Conservation (phyloP, 2,113 vertebrate genomes). For the Peromyscus polionotus region DNA sequence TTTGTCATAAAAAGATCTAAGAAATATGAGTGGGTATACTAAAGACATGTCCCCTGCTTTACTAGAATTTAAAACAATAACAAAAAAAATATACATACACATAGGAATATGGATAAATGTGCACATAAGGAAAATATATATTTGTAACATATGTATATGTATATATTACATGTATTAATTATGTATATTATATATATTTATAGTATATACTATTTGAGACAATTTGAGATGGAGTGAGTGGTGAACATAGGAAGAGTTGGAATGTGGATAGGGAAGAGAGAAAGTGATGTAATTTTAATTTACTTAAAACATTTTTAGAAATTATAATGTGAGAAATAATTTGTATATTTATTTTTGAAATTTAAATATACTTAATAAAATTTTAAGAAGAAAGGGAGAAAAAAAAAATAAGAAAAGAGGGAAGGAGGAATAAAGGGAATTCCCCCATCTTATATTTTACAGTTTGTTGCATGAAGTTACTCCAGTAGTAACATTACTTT, state of each 20-base stretch:
- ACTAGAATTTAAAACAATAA: not conserved
- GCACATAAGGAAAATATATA: not conserved
- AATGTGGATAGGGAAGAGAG: not conserved
- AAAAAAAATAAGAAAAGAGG: too few relatives aligned
- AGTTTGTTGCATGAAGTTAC: not conserved
- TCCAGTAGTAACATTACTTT: not conserved
- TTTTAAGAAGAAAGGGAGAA: not conserved
- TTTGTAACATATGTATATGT: not conserved
- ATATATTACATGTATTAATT: not conserved
- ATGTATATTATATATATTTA: too few relatives aligned
- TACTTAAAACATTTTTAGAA: not conserved
- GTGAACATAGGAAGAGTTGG: not conserved
- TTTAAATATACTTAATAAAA: not conserved
- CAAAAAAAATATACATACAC: not conserved
- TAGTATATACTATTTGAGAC: not conserved
- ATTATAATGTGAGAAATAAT: not conserved
- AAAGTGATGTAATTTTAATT: not conserved
- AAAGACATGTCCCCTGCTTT: not conserved
- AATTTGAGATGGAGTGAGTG: not conserved
- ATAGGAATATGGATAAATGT: not conserved
- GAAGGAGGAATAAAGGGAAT: too few relatives aligned
- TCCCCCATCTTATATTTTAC: fast-evolving
- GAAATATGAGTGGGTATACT: not conserved
- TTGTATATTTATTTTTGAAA: not conserved
- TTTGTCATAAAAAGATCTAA: not conserved